These are phyloP conservation scores for Hyphantria cunea DNA, from an alignment of 1,140 invertebrate genomes.

Conservation along the genomic window DNA sequence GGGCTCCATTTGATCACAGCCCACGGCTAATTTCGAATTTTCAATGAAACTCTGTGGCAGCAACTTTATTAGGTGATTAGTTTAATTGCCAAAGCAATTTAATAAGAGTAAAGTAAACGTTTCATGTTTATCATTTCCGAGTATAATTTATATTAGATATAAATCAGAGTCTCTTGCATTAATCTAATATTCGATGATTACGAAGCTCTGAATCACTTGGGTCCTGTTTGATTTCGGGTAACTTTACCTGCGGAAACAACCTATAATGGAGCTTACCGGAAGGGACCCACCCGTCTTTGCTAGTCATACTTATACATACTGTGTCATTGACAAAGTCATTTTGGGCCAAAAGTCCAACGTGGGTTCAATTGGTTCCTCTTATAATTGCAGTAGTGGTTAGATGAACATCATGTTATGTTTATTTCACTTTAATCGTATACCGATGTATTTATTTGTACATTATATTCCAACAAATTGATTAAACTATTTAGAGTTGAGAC, in stretches of 20 bases:
- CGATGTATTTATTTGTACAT: neutral
- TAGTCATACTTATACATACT: slow-evolving; percentile 7
- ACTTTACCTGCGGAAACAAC: slow-evolving; percentile 33
- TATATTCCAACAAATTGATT: slow-evolving; percentile 4
- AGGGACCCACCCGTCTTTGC: slow-evolving; percentile 12
- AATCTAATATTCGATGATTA: neutral
- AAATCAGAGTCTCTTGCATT: neutral
- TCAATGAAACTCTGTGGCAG: slow-evolving; percentile 69
- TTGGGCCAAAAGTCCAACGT: neutral
- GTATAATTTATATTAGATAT: slow-evolving; percentile 2
- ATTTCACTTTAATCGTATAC: no score
- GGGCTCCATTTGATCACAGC: slow-evolving; percentile 73
- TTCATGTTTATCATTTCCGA: neutral
- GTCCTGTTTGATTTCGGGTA: slow-evolving; percentile 15
- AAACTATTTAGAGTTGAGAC: neutral
- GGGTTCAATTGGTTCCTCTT: no score
- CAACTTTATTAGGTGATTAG: slow-evolving; percentile 58
- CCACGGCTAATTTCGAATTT: slow-evolving; percentile 73
- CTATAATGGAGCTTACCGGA: slow-evolving; percentile 36
- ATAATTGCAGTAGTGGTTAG: no score
- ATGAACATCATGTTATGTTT: no score
- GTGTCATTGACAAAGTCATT: slow-evolving; percentile 19
- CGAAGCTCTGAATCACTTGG: neutral
- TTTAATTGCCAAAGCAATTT: slow-evolving; percentile 35
- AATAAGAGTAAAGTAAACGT: slow-evolving; percentile 17